phyloP scores from a whole-genome alignment of 2,888 invertebrate genomes.

The Philhelius pedissequus region DNA sequence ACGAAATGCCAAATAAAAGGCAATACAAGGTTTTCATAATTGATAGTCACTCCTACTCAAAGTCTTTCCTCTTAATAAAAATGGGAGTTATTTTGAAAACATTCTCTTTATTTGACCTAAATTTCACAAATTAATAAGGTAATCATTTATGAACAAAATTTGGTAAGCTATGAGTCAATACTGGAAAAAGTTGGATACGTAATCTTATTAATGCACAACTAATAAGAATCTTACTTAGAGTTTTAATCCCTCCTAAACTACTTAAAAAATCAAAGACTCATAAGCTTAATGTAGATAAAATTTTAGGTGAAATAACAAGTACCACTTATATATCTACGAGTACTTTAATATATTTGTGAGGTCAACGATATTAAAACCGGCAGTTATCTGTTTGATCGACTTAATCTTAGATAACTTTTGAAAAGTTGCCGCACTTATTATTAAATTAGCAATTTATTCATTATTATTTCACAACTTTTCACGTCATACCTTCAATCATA shows the following conservation, averaged over 20 bases:
- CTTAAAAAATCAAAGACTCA: background rate
- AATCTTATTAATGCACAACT: background rate
- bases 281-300: background rate
- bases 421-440: constrained; percentile 8
- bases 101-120: background rate
- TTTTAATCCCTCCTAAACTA: background rate
- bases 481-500: background rate
- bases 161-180: background rate
- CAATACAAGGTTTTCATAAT: background rate
- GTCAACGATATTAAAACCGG: background rate
- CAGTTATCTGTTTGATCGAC: constrained; percentile 1
- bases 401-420: background rate
- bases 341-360: background rate
- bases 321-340: background rate
- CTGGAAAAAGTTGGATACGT: background rate
- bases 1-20: too few species aligned
- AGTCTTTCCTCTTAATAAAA: background rate
- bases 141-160: background rate
- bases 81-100: background rate
- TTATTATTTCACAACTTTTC: constrained; percentile 12
- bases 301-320: background rate
- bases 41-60: background rate
- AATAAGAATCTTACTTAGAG: background rate
- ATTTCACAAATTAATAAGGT: background rate
- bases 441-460: constrained; percentile 19